A percentile compares a stretch with the other conserved stretches of the same genome.
Evolutionary conservation across 2,888 invertebrate genomes (phyloP).

Genomic region (Chymomyza procnemis): DNA sequence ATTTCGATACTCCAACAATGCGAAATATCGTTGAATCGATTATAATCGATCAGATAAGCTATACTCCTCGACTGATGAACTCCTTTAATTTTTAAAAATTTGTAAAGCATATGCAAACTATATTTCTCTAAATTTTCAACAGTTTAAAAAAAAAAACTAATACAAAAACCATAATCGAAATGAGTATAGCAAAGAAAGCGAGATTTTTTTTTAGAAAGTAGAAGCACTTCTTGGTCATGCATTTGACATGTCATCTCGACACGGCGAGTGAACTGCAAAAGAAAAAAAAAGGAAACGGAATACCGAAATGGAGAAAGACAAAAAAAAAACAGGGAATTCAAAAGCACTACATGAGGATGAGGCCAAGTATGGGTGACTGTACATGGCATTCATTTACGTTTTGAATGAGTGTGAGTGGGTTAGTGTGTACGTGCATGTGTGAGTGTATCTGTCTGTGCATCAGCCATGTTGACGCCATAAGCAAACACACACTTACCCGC

Average conservation of each 20-base stretch:
- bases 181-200: neutral
- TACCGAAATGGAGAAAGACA: neutral
- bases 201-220: slow-evolving; percentile 1
- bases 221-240: slow-evolving; percentile 51
- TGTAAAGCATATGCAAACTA: neutral
- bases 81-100: no score
- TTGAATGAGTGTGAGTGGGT: slow-evolving; percentile 15
- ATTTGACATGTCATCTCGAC: slow-evolving; percentile 53
- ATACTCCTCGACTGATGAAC: no score
- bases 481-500: slow-evolving; percentile 27
- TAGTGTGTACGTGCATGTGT: slow-evolving; percentile 17
- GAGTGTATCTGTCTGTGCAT: slow-evolving; percentile 11
- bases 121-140: neutral
- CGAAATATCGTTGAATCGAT: no score
- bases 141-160: neutral
- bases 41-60: no score
- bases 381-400: slow-evolving; percentile 1
- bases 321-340: neutral
- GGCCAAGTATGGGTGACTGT: neutral
- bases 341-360: neutral
- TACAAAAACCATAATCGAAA: slow-evolving; percentile 5
- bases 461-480: slow-evolving; percentile 47
- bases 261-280: slow-evolving; percentile 15
- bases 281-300: slow-evolving; percentile 40
- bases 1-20: no score